Percentiles rank a stretch among this genome's conserved stretches.
phyloP scores from a whole-genome alignment of 2,113 vertebrate genomes.

The Carollia perspicillata region DNA sequence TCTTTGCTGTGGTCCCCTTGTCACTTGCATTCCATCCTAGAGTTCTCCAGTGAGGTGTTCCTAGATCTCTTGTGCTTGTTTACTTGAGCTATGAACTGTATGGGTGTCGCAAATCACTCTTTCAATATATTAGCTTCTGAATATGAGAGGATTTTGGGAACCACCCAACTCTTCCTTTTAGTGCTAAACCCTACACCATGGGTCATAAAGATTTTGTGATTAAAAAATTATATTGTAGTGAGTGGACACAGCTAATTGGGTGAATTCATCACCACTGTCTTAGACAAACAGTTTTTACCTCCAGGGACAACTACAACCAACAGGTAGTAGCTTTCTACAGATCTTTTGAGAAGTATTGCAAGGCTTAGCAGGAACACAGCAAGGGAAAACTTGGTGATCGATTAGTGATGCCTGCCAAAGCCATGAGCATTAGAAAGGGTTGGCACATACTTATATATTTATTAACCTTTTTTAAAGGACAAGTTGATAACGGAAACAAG shows the following conservation, averaged over 20 bases:
- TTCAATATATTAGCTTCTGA: background rate
- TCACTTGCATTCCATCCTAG: background rate
- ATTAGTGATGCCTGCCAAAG: background rate
- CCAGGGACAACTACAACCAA: background rate
- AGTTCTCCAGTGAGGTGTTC: background rate
- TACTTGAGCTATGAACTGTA: background rate
- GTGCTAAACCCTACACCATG: background rate
- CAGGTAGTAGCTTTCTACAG: background rate
- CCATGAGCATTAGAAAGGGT: background rate
- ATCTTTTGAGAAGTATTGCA: background rate
- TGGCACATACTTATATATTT: background rate
- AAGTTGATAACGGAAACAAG: conserved; percentile 7
- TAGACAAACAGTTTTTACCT: background rate
- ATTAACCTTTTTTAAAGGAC: background rate
- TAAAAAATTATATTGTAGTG: background rate
- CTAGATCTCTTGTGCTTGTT: background rate
- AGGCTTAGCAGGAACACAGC: background rate
- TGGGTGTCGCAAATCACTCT: background rate
- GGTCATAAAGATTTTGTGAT: background rate
- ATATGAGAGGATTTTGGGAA: background rate
- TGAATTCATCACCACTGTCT: background rate
- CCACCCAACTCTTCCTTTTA: background rate
- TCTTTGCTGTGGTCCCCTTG: background rate
- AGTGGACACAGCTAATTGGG: background rate
- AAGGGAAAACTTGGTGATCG: background rate